phyloP scores from a whole-genome alignment of 2,888 invertebrate genomes.

The Hypercompe scribonia region DNA sequence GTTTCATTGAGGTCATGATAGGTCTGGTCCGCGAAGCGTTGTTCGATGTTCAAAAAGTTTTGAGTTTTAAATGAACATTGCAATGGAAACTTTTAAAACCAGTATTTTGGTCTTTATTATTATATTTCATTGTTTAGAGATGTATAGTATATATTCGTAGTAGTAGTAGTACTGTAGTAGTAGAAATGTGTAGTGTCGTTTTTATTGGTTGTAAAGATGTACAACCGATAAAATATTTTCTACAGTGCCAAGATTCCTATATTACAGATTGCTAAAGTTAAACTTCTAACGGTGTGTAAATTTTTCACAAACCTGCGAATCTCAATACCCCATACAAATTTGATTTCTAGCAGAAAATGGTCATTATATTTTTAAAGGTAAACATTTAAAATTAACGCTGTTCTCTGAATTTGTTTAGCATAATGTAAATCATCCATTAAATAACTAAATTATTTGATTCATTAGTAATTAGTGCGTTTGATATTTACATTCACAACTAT shows the following conservation, averaged over 20 bases:
- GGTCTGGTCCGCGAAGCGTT: constrained; percentile 26
- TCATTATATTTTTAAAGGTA: background rate
- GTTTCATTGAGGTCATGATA: constrained; percentile 9
- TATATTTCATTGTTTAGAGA: no score
- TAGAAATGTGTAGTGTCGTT: background rate
- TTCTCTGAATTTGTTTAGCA: background rate
- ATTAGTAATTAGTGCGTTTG: background rate
- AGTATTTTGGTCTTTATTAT: background rate
- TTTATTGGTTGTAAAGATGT: no score
- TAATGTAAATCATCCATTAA: no score
- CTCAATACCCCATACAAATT: background rate
- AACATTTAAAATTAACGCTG: background rate
- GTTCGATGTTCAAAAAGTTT: constrained; percentile 4
- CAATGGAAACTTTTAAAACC: background rate
- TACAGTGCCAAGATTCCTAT: background rate
- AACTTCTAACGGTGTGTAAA: no score
- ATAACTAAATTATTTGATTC: background rate
- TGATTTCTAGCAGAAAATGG: background rate
- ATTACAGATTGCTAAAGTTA: no score
- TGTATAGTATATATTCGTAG: no score
- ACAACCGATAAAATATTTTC: no score
- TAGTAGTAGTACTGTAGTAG: no score
- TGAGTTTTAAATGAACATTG: background rate
- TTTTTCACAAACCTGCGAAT: background rate
- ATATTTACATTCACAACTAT: background rate